A percentile compares a stretch with the other conserved stretches of the same genome.
phyloP scores from a whole-genome alignment of 2,113 vertebrate species.

The Salminus brasiliensis region DNA sequence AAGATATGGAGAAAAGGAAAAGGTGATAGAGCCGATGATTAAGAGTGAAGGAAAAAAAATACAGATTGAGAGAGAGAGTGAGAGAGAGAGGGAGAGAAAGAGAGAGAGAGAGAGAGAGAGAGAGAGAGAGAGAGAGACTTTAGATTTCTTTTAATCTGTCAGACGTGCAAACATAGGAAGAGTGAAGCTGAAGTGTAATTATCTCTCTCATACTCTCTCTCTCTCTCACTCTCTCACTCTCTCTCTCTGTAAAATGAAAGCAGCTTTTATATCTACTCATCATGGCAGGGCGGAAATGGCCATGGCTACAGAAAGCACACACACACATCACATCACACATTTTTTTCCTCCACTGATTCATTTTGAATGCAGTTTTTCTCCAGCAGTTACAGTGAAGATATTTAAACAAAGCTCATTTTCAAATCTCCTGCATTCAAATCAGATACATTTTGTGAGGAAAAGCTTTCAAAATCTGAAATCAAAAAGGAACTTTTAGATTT shows the following conservation, averaged over 20 bases:
- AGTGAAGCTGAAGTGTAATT: neutral
- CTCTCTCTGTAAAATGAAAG: neutral
- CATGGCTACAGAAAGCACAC: neutral
- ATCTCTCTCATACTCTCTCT: neutral
- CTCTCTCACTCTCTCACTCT: neutral
- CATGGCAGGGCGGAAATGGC: neutral
- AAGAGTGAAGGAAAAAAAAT: neutral
- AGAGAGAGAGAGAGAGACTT: neutral
- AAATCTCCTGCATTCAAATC: too few relatives aligned
- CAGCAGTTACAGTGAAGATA: too few relatives aligned
- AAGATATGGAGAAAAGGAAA: neutral
- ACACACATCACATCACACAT: conserved; percentile 11
- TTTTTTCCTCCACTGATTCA: too few relatives aligned
- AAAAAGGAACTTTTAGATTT: too few relatives aligned
- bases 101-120: neutral
- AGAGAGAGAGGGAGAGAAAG: neutral
- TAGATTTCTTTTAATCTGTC: neutral
- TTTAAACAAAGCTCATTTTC: too few relatives aligned
- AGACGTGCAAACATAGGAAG: neutral
- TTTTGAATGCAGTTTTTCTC: too few relatives aligned
- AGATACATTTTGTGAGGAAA: too few relatives aligned
- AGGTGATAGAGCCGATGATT: neutral
- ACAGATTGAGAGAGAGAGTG: neutral
- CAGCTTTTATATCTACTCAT: neutral
- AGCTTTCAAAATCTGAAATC: too few relatives aligned